Evolutionary conservation across 2,113 vertebrate species (phyloP).

Genomic region (Piprites chloris): DNA sequence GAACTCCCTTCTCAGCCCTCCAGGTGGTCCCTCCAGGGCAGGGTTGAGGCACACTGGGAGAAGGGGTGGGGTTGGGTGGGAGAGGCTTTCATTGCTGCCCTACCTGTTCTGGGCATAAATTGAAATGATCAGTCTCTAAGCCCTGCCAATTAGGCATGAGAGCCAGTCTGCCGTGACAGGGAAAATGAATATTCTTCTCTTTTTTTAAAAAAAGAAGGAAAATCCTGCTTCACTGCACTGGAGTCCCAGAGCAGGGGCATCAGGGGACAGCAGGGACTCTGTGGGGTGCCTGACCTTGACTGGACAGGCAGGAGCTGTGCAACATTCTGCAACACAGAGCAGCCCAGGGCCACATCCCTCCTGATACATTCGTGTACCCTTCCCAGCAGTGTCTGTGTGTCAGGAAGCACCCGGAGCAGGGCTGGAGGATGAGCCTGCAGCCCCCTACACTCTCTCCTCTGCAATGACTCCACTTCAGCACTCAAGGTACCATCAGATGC

Average conservation of each 20-base stretch:
- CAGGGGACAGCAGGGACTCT: background rate
- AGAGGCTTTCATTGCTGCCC: slow-evolving; percentile 52
- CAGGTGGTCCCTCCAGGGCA: slow-evolving; percentile 69
- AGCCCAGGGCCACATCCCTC: background rate
- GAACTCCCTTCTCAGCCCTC: slow-evolving; percentile 63
- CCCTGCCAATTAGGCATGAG: slow-evolving; percentile 52
- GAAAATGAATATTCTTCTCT: background rate
- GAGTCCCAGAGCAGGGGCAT: background rate
- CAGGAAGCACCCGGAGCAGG: background rate
- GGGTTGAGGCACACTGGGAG: slow-evolving; percentile 40
- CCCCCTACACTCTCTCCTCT: background rate
- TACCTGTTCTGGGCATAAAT: slow-evolving; percentile 67
- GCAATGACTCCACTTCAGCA: background rate
- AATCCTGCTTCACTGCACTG: background rate
- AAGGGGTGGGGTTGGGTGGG: slow-evolving; percentile 49
- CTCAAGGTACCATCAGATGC: background rate
- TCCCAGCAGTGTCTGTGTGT: background rate
- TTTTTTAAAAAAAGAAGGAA: background rate
- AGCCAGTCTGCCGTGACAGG: background rate
- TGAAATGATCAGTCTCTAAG: slow-evolving; percentile 56
- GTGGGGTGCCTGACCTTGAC: background rate
- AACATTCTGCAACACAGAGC: background rate
- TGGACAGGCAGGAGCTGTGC: background rate
- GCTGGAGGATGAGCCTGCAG: background rate
- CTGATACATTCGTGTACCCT: accelerated